These are phyloP conservation scores for Coryphaenoides rupestris DNA, from an alignment of 2,113 vertebrate species.

Conservation along the genomic window DNA sequence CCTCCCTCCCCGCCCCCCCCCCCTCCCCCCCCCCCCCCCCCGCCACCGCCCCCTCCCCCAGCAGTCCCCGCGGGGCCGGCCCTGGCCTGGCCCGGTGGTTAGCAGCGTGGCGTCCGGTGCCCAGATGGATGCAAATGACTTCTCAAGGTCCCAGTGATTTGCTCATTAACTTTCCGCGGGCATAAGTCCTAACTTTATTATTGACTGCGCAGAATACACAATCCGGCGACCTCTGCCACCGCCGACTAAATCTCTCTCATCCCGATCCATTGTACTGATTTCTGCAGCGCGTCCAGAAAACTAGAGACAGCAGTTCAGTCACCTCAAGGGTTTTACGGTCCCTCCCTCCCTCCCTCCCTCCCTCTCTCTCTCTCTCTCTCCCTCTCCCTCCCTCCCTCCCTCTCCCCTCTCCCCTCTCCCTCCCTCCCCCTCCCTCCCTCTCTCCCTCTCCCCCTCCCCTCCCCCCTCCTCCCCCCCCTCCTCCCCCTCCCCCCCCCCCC, in stretches of 20 bases:
- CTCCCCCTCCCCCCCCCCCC: not conserved
- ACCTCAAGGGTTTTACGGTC: conserved; percentile 65
- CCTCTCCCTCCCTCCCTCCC: too few species aligned
- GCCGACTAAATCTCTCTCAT: conserved; percentile 93
- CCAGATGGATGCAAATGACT: conserved; percentile 92
- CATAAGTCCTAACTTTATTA: conserved; percentile 99
- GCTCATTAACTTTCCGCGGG: conserved; percentile 95
- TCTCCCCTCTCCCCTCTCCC: not conserved
- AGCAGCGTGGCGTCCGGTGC: conserved; percentile 62
- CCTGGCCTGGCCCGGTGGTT: conserved; percentile 66
- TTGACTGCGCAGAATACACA: conserved; percentile 99
- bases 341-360: not conserved
- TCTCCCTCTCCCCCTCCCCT: too few species aligned
- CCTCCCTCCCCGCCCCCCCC: conserved; percentile 14
- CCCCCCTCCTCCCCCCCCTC: not conserved
- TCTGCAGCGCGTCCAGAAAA: conserved; percentile 81
- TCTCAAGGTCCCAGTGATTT: conserved; percentile 95
- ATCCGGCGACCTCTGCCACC: conserved; percentile 98
- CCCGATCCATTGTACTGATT: conserved; percentile 92
- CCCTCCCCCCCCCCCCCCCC: not conserved
- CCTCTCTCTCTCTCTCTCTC: too few species aligned
- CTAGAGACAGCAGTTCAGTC: conserved; percentile 73
- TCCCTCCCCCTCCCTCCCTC: too few species aligned
- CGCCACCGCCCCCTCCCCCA: conserved; percentile 23
- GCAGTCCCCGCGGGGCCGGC: conserved; percentile 67